These are phyloP conservation scores for Drosophila kohkoa DNA, from an alignment of 1,140 invertebrate species.

Conservation along the genomic window DNA sequence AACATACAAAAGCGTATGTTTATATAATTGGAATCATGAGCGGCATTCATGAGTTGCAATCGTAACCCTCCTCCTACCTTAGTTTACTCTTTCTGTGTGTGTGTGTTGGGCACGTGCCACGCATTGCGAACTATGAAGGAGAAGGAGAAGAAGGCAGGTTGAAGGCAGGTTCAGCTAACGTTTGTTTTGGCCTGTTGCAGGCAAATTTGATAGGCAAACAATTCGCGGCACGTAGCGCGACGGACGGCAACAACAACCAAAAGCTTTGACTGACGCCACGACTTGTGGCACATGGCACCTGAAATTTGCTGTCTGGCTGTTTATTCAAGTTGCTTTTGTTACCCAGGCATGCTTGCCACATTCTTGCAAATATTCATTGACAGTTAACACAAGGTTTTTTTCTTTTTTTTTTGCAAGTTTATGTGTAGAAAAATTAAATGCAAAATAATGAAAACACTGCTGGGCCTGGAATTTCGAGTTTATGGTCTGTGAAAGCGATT, in stretches of 20 bases:
- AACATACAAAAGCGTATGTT: constrained; percentile 36
- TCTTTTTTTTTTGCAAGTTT: neutral
- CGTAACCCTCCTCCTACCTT: no score
- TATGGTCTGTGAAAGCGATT: neutral
- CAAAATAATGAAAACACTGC: neutral
- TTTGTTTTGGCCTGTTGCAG: constrained; percentile 44
- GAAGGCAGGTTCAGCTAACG: neutral
- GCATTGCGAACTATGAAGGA: constrained; percentile 11
- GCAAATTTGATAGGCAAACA: constrained; percentile 72
- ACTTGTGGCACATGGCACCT: constrained; percentile 54
- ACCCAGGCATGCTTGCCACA: neutral
- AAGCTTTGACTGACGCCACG: constrained; percentile 29
- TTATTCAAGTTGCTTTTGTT: constrained; percentile 11
- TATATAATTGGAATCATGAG: constrained; percentile 71
- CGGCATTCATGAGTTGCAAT: constrained; percentile 20
- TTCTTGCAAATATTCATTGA: constrained; percentile 29
- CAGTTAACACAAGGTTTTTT: constrained; percentile 1
- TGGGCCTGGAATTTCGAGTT: neutral
- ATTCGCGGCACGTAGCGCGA: constrained; percentile 61
- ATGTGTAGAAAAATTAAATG: constrained; percentile 4
- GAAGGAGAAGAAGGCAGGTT: no score
- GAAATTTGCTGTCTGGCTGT: constrained; percentile 25
- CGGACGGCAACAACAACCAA: constrained; percentile 5
- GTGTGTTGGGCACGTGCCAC: constrained; percentile 45
- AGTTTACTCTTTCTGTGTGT: neutral